phyloP scores from a whole-genome alignment of 1,140 invertebrate genomes.

The Galendromus occidentalis region DNA sequence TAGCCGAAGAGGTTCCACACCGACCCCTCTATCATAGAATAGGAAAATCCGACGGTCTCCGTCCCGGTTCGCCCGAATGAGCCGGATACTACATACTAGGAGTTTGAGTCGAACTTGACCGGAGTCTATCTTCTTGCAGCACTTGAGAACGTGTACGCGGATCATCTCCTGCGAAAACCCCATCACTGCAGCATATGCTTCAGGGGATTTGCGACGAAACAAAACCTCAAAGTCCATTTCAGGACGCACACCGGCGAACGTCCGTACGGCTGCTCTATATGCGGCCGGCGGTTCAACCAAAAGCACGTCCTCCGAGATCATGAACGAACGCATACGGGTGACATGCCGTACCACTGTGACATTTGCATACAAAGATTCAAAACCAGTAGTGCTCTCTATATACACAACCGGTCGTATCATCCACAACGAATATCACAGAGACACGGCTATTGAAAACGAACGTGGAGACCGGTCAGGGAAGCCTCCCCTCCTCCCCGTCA shows the following conservation, averaged over 20 bases:
- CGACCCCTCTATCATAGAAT: no score
- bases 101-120: no score
- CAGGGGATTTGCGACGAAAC: constrained; percentile 48
- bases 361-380: not conserved
- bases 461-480: no score
- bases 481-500: no score
- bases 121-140: no score
- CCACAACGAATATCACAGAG: not conserved
- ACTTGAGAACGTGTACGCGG: no score
- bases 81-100: no score
- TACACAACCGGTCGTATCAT: not conserved
- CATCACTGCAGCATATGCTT: constrained; percentile 29
- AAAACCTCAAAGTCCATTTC: constrained; percentile 43
- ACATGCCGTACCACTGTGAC: constrained; percentile 1
- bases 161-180: not conserved
- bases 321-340: not conserved
- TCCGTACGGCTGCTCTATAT: constrained; percentile 16
- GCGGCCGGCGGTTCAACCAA: not conserved
- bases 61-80: no score
- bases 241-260: constrained; percentile 33
- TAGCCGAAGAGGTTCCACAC: no score
- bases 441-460: no score
- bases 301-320: not conserved
- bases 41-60: no score
- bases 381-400: not conserved